These are phyloP conservation scores for Dicycla oo DNA, from an alignment of 2,888 invertebrate genomes.

Conservation along the genomic window DNA sequence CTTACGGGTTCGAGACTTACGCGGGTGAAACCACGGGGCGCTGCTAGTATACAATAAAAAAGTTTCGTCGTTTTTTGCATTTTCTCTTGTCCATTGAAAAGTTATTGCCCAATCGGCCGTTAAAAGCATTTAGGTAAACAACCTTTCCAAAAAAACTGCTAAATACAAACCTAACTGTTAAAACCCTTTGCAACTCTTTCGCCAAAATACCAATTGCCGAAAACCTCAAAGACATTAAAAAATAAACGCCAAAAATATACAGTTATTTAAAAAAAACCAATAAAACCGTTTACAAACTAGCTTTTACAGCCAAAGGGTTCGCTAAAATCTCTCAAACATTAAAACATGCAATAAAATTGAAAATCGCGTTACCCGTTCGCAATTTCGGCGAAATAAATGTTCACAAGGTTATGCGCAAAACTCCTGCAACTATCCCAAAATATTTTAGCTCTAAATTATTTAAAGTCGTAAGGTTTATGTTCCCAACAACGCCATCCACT, in stretches of 20 bases:
- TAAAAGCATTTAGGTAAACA: slow-evolving; percentile 29
- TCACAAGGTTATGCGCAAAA: slow-evolving; percentile 64
- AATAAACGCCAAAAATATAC: slow-evolving; percentile 60
- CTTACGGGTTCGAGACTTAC: no score
- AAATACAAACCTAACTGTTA: slow-evolving; percentile 53
- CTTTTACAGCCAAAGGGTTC: slow-evolving; percentile 78
- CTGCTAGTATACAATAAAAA: slow-evolving; percentile 6
- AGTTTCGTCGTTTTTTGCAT: slow-evolving; percentile 19
- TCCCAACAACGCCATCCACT: slow-evolving; percentile 7
- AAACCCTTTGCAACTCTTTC: slow-evolving; percentile 80
- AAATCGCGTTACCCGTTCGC: slow-evolving; percentile 79
- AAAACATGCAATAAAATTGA: slow-evolving; percentile 74
- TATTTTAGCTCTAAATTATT: background rate
- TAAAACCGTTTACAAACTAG: slow-evolving; percentile 71
- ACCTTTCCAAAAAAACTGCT: slow-evolving; percentile 21
- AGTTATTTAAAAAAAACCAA: slow-evolving; percentile 56
- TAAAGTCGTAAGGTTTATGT: slow-evolving; percentile 47
- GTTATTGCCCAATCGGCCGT: slow-evolving; percentile 28
- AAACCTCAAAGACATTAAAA: slow-evolving; percentile 73
- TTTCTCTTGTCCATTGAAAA: slow-evolving; percentile 12
- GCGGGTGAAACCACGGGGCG: no score
- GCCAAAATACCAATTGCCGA: slow-evolving; percentile 72
- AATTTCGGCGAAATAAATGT: slow-evolving; percentile 75
- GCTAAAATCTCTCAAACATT: slow-evolving; percentile 74
- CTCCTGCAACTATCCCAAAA: background rate